Evolutionary conservation across 2,888 invertebrate species (phyloP).

Genomic region (Dyspetes luteomarginatus): DNA sequence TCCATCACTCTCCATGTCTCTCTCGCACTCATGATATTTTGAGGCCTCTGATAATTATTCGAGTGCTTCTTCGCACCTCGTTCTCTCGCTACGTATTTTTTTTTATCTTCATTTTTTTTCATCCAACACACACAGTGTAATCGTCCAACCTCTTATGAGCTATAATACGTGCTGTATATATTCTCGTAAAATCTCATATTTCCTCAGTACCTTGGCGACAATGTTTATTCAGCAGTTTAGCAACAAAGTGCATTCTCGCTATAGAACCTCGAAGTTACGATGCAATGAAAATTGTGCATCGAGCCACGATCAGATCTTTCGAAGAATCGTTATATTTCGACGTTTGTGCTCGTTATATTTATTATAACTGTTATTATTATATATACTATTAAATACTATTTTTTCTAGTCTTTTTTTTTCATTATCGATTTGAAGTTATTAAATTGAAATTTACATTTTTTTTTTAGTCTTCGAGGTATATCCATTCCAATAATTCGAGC

Average conservation of each 20-base stretch:
- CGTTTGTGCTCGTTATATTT: not conserved
- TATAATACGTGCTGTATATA: not conserved
- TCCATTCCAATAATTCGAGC: too few relatives aligned
- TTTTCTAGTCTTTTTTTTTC: conserved; percentile 11
- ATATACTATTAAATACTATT: not conserved
- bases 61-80: not conserved
- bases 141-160: not conserved
- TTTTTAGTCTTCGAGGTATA: too few relatives aligned
- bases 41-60: not conserved
- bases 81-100: not conserved
- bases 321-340: not conserved
- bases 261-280: not conserved
- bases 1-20: not conserved
- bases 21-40: conserved; percentile 9
- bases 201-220: not conserved
- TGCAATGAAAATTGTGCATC: not conserved
- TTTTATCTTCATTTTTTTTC: not conserved
- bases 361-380: not conserved
- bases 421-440: not conserved
- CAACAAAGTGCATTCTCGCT: not conserved
- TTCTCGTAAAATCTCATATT: conserved; percentile 17
- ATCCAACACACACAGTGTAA: not conserved
- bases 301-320: not conserved
- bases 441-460: not conserved
- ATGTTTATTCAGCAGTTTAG: conserved; percentile 14